phyloP scores from a whole-genome alignment of 2,113 vertebrate genomes.

The Tinamus guttatus region DNA sequence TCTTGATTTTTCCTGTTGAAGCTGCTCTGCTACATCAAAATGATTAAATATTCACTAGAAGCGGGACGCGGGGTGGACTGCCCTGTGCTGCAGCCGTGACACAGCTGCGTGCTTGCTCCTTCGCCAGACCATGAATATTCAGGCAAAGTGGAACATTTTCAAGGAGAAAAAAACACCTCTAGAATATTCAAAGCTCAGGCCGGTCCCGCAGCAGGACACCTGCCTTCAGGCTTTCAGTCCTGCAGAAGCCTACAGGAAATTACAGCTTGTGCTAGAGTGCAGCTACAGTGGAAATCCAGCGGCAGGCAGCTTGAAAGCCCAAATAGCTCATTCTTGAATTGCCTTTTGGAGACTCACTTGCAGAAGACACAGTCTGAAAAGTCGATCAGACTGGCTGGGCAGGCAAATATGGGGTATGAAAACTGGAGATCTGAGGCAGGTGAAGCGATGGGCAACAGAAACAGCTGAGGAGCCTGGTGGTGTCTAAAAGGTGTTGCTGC shows the following conservation, averaged over 20 bases:
- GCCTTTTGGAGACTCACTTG: neutral
- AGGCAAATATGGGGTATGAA: neutral
- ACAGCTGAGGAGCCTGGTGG: neutral
- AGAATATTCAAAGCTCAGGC: neutral
- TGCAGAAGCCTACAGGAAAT: neutral
- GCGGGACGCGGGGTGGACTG: neutral
- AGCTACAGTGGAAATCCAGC: neutral
- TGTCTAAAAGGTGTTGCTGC: neutral
- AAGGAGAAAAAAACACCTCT: neutral
- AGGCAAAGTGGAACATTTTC: neutral
- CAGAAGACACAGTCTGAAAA: neutral
- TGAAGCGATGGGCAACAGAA: neutral
- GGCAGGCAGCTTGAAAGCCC: neutral
- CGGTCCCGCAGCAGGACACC: neutral
- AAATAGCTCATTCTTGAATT: neutral
- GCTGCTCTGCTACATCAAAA: neutral
- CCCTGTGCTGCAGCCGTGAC: constrained; percentile 3
- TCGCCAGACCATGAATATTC: constrained; percentile 31
- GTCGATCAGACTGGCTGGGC: neutral
- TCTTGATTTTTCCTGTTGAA: neutral
- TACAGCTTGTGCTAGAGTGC: neutral
- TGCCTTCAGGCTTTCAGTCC: neutral
- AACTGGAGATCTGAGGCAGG: neutral
- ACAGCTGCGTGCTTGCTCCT: neutral
- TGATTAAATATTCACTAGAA: constrained; percentile 43